Evolutionary conservation across 1,140 invertebrate species (phyloP).

Genomic region (Aphis gossypii): DNA sequence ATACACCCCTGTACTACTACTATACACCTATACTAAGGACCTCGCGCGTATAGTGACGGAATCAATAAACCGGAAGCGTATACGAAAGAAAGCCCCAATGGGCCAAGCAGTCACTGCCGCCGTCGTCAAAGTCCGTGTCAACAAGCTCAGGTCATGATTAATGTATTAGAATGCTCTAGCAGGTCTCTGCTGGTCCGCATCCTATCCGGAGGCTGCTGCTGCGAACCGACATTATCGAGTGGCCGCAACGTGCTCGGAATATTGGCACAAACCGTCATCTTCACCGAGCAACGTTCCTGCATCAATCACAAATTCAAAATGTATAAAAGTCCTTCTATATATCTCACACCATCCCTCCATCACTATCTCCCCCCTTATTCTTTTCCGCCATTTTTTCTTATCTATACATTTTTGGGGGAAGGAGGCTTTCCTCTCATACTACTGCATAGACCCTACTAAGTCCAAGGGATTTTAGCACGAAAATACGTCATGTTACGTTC

Average conservation of each 20-base stretch:
- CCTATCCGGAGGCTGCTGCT: not conserved
- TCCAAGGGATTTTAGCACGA: not conserved
- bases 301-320: slow-evolving; percentile 47
- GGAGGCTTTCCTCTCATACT: not conserved
- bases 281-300: not conserved
- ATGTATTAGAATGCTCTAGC: slow-evolving; percentile 50
- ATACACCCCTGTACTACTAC: too few species aligned
- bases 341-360: not conserved
- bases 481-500: not conserved
- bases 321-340: not conserved
- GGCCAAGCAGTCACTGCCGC: not conserved
- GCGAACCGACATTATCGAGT: slow-evolving; percentile 37
- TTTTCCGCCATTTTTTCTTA: not conserved
- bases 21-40: not conserved
- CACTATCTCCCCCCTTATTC: not conserved
- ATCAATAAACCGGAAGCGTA: slow-evolving; percentile 49
- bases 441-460: not conserved
- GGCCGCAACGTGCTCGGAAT: slow-evolving; percentile 56
- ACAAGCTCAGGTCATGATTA: slow-evolving; percentile 57
- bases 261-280: slow-evolving; percentile 40
- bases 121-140: slow-evolving; percentile 54
- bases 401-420: not conserved
- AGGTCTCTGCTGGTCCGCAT: not conserved
- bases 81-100: slow-evolving; percentile 39
- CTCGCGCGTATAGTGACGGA: not conserved